phyloP scores from a whole-genome alignment of 2,113 vertebrate species.

The Sprattus sprattus region DNA sequence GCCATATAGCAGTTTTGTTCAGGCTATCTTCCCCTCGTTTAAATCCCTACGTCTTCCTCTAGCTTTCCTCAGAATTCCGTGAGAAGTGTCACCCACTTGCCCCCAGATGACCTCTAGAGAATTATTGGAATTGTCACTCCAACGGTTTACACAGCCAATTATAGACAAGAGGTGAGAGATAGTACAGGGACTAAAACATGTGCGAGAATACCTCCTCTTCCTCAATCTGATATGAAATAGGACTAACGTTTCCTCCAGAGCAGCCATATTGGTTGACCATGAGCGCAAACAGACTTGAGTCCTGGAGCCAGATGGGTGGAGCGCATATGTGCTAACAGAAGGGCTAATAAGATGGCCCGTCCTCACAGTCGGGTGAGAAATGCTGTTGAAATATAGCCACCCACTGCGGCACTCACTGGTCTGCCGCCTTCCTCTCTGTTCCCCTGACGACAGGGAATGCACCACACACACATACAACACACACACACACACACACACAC shows the following conservation, averaged over 20 bases:
- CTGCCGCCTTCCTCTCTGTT: constrained; percentile 32
- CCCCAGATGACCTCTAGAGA: constrained; percentile 31
- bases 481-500: constrained; percentile 17
- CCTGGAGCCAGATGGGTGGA: neutral
- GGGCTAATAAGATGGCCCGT: constrained; percentile 28
- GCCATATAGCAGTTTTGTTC: neutral
- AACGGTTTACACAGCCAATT: neutral
- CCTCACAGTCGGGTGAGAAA: constrained; percentile 35
- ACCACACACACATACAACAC: constrained; percentile 13
- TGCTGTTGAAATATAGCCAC: constrained; percentile 45
- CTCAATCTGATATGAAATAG: neutral
- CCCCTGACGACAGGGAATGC: constrained; percentile 44
- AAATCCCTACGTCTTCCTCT: neutral
- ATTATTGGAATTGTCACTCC: constrained; percentile 23
- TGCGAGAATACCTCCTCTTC: neutral
- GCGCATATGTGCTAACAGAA: neutral
- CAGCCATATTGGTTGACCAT: neutral
- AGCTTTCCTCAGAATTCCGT: constrained; percentile 20
- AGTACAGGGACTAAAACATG: neutral
- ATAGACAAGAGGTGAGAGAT: constrained; percentile 12
- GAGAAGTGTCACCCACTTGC: constrained; percentile 55
- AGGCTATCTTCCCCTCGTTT: neutral
- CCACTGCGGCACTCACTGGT: constrained; percentile 29
- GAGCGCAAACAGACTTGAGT: neutral
- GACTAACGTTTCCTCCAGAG: neutral